phyloP scores from a whole-genome alignment of 2,888 invertebrate genomes.

The Drosophila hamatofila region DNA sequence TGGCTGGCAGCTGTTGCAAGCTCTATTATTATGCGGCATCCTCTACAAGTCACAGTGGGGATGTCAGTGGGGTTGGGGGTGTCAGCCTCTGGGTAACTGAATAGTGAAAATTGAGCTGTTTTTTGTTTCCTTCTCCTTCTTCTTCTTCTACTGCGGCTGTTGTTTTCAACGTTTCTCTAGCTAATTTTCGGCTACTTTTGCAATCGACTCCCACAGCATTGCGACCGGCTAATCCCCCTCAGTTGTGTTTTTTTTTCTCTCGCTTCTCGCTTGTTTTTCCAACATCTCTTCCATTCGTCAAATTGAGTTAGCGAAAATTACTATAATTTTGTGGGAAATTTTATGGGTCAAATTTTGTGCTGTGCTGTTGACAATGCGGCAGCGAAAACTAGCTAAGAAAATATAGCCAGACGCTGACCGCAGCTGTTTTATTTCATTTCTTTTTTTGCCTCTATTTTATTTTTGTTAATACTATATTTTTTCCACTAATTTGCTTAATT shows the following conservation, averaged over 20 bases:
- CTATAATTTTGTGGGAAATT: slow-evolving; percentile 81
- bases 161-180: slow-evolving; percentile 40
- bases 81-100: slow-evolving; percentile 60
- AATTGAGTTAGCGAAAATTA: slow-evolving; percentile 78
- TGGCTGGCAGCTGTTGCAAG: slow-evolving; percentile 30
- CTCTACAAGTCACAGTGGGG: slow-evolving; percentile 3
- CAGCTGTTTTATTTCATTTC: slow-evolving; percentile 40
- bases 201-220: slow-evolving; percentile 67
- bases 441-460: slow-evolving; percentile 9
- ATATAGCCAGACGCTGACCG: slow-evolving; percentile 60
- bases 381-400: slow-evolving; percentile 28
- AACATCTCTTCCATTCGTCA: slow-evolving; percentile 50
- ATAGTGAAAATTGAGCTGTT: slow-evolving; percentile 72
- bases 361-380: slow-evolving; percentile 63
- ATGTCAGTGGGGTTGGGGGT: neutral
- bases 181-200: slow-evolving; percentile 77
- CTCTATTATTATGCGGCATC: slow-evolving; percentile 57
- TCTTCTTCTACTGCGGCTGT: neutral
- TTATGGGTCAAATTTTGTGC: slow-evolving; percentile 76
- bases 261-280: slow-evolving; percentile 6
- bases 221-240: slow-evolving; percentile 35
- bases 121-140: slow-evolving; percentile 26
- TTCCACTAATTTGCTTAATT: slow-evolving; percentile 75
- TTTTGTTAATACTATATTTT: slow-evolving; percentile 22
- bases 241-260: slow-evolving; percentile 23